Conservation (phyloP, 2,888 invertebrate genomes). For the Erynnis tages region DNA sequence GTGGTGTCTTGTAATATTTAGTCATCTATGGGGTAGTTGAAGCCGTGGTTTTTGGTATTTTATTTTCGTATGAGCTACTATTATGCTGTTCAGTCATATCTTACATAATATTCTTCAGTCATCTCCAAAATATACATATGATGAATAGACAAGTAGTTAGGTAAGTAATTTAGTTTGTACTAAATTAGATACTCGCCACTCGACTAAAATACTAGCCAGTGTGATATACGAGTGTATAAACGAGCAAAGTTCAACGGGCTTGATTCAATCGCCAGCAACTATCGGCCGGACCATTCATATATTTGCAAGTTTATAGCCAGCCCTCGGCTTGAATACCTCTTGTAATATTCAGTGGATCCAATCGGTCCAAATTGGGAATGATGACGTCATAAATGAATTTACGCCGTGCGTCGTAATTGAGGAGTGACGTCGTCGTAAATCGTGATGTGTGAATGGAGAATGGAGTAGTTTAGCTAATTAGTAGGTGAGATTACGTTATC, state of each 20-base stretch:
- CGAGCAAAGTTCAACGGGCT: conserved; percentile 18
- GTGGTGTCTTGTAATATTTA: too few species aligned
- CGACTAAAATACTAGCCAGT: too few species aligned
- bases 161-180: too few species aligned
- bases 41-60: too few species aligned
- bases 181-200: too few species aligned
- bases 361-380: conserved; percentile 24
- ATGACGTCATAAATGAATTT: conserved; percentile 26
- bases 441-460: conserved; percentile 7
- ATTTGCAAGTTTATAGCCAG: conserved; percentile 24
- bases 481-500: neutral
- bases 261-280: conserved; percentile 25
- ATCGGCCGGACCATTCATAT: conserved; percentile 21
- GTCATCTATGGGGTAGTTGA: too few species aligned
- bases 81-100: too few species aligned
- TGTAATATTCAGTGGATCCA: conserved; percentile 29
- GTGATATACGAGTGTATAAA: too few species aligned
- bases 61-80: too few species aligned
- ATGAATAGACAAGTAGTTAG: too few species aligned
- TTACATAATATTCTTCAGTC: too few species aligned
- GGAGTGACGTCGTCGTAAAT: conserved; percentile 17
- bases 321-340: conserved; percentile 17
- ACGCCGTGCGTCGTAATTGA: conserved; percentile 13
- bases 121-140: too few species aligned
- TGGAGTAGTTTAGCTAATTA: conserved; percentile 4